Evolutionary conservation across 2,113 vertebrate species (phyloP).

Genomic region (Bothrops jararaca): DNA sequence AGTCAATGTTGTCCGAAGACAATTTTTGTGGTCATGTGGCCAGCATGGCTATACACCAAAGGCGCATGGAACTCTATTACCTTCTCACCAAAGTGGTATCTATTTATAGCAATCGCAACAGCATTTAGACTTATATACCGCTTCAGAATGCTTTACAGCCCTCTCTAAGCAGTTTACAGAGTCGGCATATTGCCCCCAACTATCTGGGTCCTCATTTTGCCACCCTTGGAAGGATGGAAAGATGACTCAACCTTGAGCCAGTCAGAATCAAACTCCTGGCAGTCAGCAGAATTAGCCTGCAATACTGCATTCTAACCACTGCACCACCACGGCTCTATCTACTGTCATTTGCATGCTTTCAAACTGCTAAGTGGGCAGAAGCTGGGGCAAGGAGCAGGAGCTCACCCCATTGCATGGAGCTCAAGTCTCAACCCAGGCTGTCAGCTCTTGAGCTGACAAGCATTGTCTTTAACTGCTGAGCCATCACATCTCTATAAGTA

Average conservation of each 20-base stretch:
- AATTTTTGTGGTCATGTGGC: not conserved
- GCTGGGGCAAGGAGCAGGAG: not conserved
- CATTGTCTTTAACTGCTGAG: not conserved
- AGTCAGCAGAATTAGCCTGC: too few relatives aligned
- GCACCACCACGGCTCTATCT: not conserved
- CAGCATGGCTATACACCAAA: not conserved
- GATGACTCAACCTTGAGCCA: too few relatives aligned
- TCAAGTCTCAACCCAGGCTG: not conserved
- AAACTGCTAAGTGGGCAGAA: not conserved
- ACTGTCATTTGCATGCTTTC: not conserved
- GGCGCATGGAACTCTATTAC: not conserved
- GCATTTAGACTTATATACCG: too few relatives aligned
- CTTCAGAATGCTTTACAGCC: too few relatives aligned
- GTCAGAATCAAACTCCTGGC: too few relatives aligned
- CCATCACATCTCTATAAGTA: not conserved
- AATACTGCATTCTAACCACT: too few relatives aligned
- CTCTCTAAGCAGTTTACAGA: too few relatives aligned
- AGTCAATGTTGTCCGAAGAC: not conserved
- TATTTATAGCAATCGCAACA: not conserved
- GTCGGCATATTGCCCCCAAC: too few relatives aligned
- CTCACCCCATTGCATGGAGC: not conserved
- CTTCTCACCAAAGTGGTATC: not conserved
- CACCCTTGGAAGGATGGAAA: too few relatives aligned
- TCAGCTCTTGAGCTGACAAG: not conserved
- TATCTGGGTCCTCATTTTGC: too few relatives aligned